A percentile compares a stretch with the other conserved stretches of the same genome.
Evolutionary conservation across 2,888 invertebrate species (phyloP).

Genomic region (Pyrgus malvae): DNA sequence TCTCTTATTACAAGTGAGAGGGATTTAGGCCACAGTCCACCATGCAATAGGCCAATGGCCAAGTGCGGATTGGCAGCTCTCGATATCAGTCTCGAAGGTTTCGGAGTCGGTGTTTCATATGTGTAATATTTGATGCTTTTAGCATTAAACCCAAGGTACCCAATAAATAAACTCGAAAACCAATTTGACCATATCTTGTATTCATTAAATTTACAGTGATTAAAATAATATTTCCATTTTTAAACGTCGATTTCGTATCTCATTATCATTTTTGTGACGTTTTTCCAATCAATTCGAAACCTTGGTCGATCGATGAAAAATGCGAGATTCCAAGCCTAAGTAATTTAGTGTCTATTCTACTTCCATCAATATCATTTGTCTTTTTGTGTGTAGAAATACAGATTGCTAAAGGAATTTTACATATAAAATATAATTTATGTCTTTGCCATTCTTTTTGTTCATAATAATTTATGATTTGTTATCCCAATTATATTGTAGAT

Average conservation of each 20-base stretch:
- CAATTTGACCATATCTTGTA: not conserved
- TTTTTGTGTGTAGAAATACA: not conserved
- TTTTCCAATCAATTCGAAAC: conserved; percentile 10
- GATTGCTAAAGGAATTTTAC: conserved; percentile 1
- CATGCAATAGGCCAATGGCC: too few species aligned
- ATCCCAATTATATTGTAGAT: too few species aligned
- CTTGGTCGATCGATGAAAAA: conserved; percentile 13
- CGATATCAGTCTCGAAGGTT: too few species aligned
- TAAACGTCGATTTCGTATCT: not conserved
- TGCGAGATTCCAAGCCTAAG: not conserved
- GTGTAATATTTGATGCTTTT: too few species aligned
- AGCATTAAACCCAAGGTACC: too few species aligned
- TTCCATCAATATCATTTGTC: not conserved
- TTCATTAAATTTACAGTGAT: not conserved
- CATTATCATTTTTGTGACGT: conserved; percentile 11
- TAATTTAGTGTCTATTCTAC: not conserved
- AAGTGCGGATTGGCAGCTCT: too few species aligned
- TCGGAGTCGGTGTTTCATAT: too few species aligned
- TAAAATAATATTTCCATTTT: conserved; percentile 3
- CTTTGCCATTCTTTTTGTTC: too few species aligned
- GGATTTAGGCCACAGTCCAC: too few species aligned
- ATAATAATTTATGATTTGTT: too few species aligned
- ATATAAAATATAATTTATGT: too few species aligned
- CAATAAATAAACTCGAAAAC: not conserved
- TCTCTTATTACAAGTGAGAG: too few species aligned